Evolutionary conservation across 2,113 vertebrate species (phyloP), one percentile per base, ranked within the genome.

Genomic region (Meles meles): DNA sequence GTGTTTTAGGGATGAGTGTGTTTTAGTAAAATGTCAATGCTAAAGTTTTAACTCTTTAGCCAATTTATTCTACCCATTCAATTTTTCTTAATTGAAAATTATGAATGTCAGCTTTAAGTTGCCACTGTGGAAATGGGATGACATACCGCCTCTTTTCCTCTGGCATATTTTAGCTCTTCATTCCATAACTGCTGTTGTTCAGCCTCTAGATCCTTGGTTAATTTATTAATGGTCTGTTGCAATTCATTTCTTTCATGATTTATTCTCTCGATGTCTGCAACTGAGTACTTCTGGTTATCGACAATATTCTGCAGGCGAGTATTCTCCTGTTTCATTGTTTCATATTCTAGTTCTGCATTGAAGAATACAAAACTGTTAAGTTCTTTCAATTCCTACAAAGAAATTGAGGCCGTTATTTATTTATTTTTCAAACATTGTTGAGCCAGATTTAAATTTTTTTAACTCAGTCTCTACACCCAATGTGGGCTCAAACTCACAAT

Each of bases 221-320:
- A 98, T 83, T 98, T 99, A 97, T 98, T 97, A 97, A 99, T 99
- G 37, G 99, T 99, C 98, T 99, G 99, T 57, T 99, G 99, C 77
- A 99, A 98, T 90, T 99, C 99, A 79, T 98, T 99, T 97, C 99
- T 99, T 98, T 99, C 99, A 25, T 99, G 98, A 97, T 99, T 99
- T 98, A 99, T 99, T 98, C 99, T 99, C 97, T 99, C 99, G 0
- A 99, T 99, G 52, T 99, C 99, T 0, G 99, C 99, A 79, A 99
- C 99, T 7, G 99, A 99, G 91, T 99, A 99, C 97, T 99, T 99
- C 93, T 99, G 99, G 95, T 99, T 99, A 97, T 99, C 98, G 94
- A 99, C 97, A 91, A 99, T 98, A 90, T 98, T 98, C 89, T 99
- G 99, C 29, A 99, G 99, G 18, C 98, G 98, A 29, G 98, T 83